A percentile compares a stretch with the other conserved stretches of the same genome.
These are phyloP conservation scores for Drosophila parvula DNA, from an alignment of 1,140 invertebrate species.

Conservation along the genomic window DNA sequence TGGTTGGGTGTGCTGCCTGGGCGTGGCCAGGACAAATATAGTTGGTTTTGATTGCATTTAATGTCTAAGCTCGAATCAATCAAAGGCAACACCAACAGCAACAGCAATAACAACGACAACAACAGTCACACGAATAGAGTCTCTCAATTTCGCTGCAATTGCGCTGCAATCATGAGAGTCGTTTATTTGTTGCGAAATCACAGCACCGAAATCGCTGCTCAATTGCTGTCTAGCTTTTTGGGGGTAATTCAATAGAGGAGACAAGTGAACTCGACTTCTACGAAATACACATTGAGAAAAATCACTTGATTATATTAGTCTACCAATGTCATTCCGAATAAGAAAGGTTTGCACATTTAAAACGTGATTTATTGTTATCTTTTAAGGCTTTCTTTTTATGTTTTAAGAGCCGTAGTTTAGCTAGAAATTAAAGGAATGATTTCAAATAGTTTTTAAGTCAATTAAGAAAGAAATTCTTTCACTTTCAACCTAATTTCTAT, in stretches of 20 bases:
- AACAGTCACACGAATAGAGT: constrained; percentile 23
- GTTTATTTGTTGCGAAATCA: constrained; percentile 63
- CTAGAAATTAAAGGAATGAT: too few relatives aligned
- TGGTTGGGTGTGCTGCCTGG: constrained; percentile 1
- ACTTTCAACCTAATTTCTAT: too few relatives aligned
- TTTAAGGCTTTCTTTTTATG: background rate
- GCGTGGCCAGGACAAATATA: constrained; percentile 52
- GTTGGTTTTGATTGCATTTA: constrained; percentile 55
- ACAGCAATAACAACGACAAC: background rate
- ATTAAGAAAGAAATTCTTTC: too few relatives aligned
- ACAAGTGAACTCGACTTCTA: constrained; percentile 36
- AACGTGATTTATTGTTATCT: background rate
- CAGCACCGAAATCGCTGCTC: constrained; percentile 21
- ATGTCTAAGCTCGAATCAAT: constrained; percentile 55
- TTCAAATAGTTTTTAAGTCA: too few relatives aligned
- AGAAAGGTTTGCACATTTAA: background rate
- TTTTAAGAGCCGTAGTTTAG: background rate
- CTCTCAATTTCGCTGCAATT: constrained; percentile 44
- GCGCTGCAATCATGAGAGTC: constrained; percentile 51
- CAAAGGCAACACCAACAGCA: constrained; percentile 24
- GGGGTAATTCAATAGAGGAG: constrained; percentile 41
- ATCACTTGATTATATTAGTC: background rate
- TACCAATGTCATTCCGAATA: background rate
- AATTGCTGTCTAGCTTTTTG: constrained; percentile 46
- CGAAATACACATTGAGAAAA: background rate